Conservation (phyloP, 2,888 invertebrate genomes). For the Tetranychus truncatus region DNA sequence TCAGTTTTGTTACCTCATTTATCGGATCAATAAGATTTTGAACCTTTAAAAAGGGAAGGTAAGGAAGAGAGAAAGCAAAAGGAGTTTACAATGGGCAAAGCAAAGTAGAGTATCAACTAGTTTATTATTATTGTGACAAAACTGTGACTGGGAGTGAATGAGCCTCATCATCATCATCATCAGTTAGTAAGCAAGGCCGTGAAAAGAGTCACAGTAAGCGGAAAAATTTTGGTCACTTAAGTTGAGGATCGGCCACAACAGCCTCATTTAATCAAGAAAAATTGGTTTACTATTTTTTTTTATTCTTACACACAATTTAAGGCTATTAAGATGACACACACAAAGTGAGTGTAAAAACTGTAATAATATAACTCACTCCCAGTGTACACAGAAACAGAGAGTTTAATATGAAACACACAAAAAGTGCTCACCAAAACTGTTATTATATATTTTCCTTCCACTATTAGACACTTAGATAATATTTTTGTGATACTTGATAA, state of each 20-base stretch:
- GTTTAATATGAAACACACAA: no score
- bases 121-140: background rate
- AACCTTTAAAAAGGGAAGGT: background rate
- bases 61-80: no score
- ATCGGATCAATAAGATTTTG: background rate
- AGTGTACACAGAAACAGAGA: no score
- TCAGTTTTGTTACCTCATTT: background rate
- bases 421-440: no score
- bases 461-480: no score
- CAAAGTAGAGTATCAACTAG: no score
- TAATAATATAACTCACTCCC: no score
- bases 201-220: background rate
- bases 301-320: background rate
- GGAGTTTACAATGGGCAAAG: no score
- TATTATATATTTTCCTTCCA: no score
- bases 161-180: background rate
- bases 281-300: background rate
- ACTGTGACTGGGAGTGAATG: no score
- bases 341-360: background rate
- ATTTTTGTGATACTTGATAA: no score
- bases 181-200: background rate
- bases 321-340: background rate
- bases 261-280: background rate
- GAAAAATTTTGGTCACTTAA: background rate
- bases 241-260: background rate